A percentile compares a stretch with the other conserved stretches of the same genome.
phyloP scores from a whole-genome alignment of 2,113 vertebrate genomes.

The Equus quagga region DNA sequence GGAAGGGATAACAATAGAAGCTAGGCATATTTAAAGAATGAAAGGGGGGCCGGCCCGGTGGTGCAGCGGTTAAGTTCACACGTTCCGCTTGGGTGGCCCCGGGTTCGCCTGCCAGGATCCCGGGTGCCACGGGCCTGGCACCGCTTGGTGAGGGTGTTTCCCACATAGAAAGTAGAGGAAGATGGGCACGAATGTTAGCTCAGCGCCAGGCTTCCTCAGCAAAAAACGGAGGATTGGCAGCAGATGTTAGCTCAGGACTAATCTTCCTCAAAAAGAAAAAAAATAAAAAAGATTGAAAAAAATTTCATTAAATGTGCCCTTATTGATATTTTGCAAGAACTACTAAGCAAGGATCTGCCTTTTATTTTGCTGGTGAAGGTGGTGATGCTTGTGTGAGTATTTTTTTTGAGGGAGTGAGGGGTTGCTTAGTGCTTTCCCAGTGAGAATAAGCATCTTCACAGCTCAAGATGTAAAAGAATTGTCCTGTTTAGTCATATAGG shows the following conservation, averaged over 20 bases:
- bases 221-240: too few species aligned
- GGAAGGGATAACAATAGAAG: slow-evolving; percentile 29
- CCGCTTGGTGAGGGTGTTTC: too few species aligned
- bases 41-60: background rate
- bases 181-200: too few species aligned
- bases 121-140: too few species aligned
- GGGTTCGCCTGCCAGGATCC: too few species aligned
- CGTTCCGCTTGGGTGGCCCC: too few species aligned
- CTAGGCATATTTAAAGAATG: slow-evolving; percentile 14
- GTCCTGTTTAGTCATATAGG: background rate
- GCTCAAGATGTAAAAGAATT: background rate
- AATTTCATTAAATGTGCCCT: background rate
- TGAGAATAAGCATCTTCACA: slow-evolving; percentile 15
- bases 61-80: too few species aligned
- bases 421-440: background rate
- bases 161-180: too few species aligned
- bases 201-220: too few species aligned
- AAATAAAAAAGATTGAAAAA: background rate
- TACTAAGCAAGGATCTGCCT: background rate
- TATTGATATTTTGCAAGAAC: slow-evolving; percentile 51
- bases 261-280: too few species aligned
- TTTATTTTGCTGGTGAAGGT: background rate
- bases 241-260: too few species aligned
- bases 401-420: background rate
- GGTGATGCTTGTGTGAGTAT: background rate